Conservation (phyloP, 2,113 vertebrate species). For the Thalassarche chlororhynchos region DNA sequence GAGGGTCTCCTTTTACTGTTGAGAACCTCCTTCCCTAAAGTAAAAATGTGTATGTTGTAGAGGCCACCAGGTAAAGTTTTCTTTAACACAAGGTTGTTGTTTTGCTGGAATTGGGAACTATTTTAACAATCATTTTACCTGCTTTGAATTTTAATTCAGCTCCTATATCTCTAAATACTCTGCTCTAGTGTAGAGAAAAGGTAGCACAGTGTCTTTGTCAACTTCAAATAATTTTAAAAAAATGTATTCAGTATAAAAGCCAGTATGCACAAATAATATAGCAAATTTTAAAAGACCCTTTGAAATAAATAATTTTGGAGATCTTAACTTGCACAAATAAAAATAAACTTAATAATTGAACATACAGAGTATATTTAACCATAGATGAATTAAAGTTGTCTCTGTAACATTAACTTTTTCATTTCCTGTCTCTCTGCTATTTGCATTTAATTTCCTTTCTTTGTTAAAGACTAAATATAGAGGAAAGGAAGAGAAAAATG, state of each 20-base stretch:
- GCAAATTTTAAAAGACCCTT: not conserved
- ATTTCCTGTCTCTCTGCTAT: slow-evolving; percentile 51
- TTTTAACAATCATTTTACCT: not conserved
- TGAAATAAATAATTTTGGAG: not conserved
- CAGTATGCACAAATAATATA: not conserved
- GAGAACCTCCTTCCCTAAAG: not conserved
- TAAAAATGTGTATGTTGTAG: not conserved
- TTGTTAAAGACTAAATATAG: slow-evolving; percentile 2
- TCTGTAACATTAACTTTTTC: slow-evolving; percentile 13
- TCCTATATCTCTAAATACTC: not conserved
- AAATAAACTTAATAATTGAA: not conserved
- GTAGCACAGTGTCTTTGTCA: not conserved
- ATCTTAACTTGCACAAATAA: not conserved
- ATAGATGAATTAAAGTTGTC: not conserved
- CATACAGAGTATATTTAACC: not conserved
- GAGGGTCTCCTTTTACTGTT: not conserved
- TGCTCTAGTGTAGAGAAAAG: not conserved
- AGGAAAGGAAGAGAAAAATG: slow-evolving; percentile 1
- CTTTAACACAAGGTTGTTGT: not conserved
- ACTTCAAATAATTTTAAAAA: not conserved
- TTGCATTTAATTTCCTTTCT: slow-evolving; percentile 57
- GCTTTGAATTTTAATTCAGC: not conserved
- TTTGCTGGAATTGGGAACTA: not conserved
- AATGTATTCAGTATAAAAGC: not conserved
- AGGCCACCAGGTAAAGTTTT: not conserved